phyloP scores from a whole-genome alignment of 2,797 vertebrate genomes.

The Lithobates pipiens region DNA sequence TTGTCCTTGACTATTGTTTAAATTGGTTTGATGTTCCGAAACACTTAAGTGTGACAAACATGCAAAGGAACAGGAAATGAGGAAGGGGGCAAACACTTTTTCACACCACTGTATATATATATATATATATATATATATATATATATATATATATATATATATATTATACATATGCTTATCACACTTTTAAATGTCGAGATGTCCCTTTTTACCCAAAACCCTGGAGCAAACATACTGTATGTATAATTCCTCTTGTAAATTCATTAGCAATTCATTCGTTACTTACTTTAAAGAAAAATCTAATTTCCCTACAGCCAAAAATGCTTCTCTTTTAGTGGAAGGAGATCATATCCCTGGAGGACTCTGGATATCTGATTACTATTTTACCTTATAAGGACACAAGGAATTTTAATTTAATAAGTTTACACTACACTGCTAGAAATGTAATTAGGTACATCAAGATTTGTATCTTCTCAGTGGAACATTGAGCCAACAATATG shows the following conservation, averaged over 20 bases:
- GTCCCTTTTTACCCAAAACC: constrained; percentile 31
- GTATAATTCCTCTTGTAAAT: constrained; percentile 41
- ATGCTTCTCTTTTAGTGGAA: constrained; percentile 16
- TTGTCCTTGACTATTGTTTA: too few relatives aligned
- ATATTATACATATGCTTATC: constrained; percentile 44
- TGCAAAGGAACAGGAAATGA: too few relatives aligned
- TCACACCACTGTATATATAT: too few relatives aligned
- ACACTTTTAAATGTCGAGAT: constrained; percentile 32
- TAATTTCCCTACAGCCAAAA: constrained; percentile 39
- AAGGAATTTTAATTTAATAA: constrained; percentile 1
- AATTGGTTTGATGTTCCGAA: too few relatives aligned
- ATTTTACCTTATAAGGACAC: background rate
- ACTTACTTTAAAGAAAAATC: constrained; percentile 48
- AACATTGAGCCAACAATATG: background rate
- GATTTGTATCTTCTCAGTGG: background rate
- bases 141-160: too few relatives aligned
- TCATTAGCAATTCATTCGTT: constrained; percentile 54
- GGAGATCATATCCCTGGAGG: constrained; percentile 41
- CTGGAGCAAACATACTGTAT: constrained; percentile 36
- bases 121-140: too few relatives aligned
- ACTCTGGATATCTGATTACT: background rate
- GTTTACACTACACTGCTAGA: constrained; percentile 4
- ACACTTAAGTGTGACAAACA: too few relatives aligned
- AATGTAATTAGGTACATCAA: constrained; percentile 1
- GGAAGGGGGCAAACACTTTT: too few relatives aligned